phyloP scores from a whole-genome alignment of 2,113 vertebrate genomes.

The Neotoma lepida region DNA sequence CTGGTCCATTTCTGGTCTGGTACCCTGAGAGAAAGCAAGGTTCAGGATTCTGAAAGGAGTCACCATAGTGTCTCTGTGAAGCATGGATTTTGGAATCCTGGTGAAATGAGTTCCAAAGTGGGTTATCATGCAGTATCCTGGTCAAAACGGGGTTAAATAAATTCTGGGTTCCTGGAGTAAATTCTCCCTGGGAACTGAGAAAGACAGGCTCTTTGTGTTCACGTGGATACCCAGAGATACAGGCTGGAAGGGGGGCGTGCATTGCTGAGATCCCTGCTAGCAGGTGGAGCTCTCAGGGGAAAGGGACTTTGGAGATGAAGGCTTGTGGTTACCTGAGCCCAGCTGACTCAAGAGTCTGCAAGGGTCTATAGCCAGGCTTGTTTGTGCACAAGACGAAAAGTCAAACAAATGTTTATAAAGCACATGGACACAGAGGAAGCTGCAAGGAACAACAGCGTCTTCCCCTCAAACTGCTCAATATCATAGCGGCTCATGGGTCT shows the following conservation, averaged over 20 bases:
- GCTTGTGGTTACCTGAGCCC: background rate
- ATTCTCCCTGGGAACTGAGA: background rate
- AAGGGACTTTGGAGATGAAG: background rate
- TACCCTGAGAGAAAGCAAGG: background rate
- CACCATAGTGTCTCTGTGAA: background rate
- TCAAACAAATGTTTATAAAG: background rate
- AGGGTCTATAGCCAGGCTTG: background rate
- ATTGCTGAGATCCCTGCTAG: background rate
- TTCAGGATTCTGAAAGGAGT: background rate
- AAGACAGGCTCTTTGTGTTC: background rate
- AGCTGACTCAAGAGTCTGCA: background rate
- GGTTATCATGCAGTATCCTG: background rate
- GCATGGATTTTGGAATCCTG: background rate
- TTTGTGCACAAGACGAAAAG: background rate
- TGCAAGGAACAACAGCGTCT: too few species aligned
- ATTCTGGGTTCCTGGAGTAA: background rate
- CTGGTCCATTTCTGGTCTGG: background rate
- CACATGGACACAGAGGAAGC: background rate
- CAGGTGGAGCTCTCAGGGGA: background rate
- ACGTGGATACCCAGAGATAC: accelerated
- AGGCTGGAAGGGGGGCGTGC: accelerated
- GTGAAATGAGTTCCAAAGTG: background rate
- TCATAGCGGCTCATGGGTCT: background rate
- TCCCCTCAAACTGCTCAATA: background rate
- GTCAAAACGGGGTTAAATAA: background rate